Evolutionary conservation across 30 jellyfish, hydroid and myxozoan genomes (phyloP).

Genomic region (Haliclystus octoradiatus): DNA sequence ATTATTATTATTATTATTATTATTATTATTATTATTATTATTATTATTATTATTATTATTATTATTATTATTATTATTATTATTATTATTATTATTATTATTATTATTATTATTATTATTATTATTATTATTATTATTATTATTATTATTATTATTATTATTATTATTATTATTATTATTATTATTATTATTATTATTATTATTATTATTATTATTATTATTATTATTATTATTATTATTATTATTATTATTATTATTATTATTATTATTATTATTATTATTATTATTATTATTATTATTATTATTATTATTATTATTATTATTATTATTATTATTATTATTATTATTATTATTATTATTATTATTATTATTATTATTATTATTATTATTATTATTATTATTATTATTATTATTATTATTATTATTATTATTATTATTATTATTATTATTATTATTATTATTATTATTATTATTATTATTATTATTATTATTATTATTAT

Average conservation of each 20-base stretch:
- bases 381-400: too few relatives aligned
- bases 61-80: constrained; percentile 3
- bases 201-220: neutral
- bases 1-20: constrained; percentile 8
- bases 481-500: too few relatives aligned
- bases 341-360: too few relatives aligned
- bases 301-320: too few relatives aligned
- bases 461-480: too few relatives aligned
- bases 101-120: neutral
- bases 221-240: constrained; percentile 5
- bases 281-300: neutral
- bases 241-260: neutral
- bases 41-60: neutral
- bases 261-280: neutral
- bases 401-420: too few relatives aligned
- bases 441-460: too few relatives aligned
- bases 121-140: neutral
- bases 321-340: too few relatives aligned
- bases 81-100: neutral
- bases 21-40: constrained; percentile 7
- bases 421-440: too few relatives aligned
- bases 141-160: neutral
- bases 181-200: constrained; percentile 8
- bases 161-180: constrained; percentile 8
- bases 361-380: too few relatives aligned